phyloP scores from a whole-genome alignment of 2,113 vertebrate species.

The Polyodon spathula region DNA sequence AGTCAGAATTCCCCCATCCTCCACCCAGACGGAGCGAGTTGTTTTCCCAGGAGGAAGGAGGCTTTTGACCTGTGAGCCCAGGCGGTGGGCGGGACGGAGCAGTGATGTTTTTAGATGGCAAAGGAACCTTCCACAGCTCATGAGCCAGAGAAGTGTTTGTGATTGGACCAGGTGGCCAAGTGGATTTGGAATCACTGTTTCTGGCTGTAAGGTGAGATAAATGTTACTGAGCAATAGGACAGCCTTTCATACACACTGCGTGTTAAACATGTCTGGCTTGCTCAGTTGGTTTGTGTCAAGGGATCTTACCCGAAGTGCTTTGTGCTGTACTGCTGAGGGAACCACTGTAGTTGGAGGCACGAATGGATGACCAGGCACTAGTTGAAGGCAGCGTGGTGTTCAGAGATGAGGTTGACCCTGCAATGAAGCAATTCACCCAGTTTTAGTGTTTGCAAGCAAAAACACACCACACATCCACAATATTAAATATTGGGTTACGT shows the following conservation, averaged over 20 bases:
- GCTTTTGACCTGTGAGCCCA: conserved; percentile 91
- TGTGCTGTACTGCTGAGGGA: conserved; percentile 99
- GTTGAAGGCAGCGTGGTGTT: conserved; percentile 99
- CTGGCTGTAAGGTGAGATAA: conserved; percentile 61
- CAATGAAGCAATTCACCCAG: no score
- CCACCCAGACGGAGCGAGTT: conserved; percentile 74
- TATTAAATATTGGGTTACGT: no score
- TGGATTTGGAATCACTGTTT: conserved; percentile 93
- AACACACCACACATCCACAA: not conserved
- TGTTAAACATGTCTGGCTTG: no score
- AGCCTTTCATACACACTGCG: not conserved
- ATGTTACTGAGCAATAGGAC: not conserved
- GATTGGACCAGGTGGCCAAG: conserved; percentile 89
- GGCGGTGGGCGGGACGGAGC: conserved; percentile 93
- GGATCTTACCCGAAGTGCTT: conserved; percentile 89
- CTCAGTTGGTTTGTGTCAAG: no score
- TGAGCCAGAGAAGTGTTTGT: conserved; percentile 97
- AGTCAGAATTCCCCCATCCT: conserved; percentile 80
- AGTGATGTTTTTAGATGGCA: conserved; percentile 87
- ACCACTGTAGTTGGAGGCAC: conserved; percentile 85
- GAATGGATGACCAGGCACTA: conserved; percentile 99
- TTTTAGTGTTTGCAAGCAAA: not conserved
- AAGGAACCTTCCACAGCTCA: conserved; percentile 98
- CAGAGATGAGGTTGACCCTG: conserved; percentile 99
- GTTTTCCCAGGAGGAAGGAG: conserved; percentile 82